Conservation (phyloP, 2,113 vertebrate species). For the Saguinus imperator region DNA sequence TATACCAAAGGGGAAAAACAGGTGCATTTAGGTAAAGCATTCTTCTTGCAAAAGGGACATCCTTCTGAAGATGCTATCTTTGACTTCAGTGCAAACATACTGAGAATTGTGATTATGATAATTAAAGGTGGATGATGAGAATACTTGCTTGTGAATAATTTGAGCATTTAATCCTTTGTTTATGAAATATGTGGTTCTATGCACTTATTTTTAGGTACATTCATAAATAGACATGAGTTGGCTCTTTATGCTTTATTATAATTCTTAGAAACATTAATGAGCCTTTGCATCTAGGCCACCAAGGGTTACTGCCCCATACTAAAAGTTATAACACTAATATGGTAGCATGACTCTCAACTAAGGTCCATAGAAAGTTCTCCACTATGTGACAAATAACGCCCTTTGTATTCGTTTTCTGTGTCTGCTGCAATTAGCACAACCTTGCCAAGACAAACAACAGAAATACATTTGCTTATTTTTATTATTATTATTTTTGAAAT, state of each 20-base stretch:
- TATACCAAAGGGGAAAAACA: background rate
- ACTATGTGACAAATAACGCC: accelerated
- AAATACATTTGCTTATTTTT: background rate
- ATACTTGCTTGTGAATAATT: background rate
- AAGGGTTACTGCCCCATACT: background rate
- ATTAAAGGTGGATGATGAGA: background rate
- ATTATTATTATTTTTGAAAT: too few species aligned
- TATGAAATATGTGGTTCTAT: background rate
- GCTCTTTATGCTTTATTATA: background rate
- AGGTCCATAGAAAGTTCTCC: background rate
- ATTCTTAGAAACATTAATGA: background rate
- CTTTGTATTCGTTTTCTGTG: background rate
- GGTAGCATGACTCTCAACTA: background rate
- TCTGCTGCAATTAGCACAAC: background rate
- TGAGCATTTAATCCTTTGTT: background rate
- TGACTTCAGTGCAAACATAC: background rate
- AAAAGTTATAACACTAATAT: background rate
- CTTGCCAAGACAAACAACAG: background rate
- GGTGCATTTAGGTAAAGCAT: background rate
- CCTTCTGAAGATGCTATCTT: background rate
- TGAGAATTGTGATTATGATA: background rate
- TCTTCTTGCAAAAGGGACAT: background rate
- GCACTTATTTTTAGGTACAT: background rate
- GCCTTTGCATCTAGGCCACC: background rate
- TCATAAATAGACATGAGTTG: background rate